Evolutionary conservation across 2,113 vertebrate species (phyloP).

Genomic region (Antidorcas marsupialis): DNA sequence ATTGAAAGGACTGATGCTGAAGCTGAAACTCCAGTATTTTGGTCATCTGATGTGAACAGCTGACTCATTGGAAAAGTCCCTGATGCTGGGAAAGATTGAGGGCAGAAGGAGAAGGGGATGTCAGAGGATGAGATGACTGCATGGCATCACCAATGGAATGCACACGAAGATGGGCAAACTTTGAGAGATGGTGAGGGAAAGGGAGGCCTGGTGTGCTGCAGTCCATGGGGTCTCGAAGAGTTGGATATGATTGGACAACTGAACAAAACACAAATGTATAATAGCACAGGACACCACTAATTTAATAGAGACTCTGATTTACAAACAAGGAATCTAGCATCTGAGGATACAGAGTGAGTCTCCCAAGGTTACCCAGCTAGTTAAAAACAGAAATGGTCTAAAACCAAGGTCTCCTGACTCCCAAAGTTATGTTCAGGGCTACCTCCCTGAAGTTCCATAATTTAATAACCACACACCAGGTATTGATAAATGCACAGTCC

Average conservation of each 20-base stretch:
- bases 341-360: background rate
- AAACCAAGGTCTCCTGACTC: background rate
- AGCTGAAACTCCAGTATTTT: background rate
- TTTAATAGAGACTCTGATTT: background rate
- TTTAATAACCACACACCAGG: background rate
- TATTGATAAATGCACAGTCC: background rate
- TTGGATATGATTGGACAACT: background rate
- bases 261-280: background rate
- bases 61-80: background rate
- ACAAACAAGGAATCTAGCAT: background rate
- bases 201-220: background rate
- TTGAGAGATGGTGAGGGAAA: background rate
- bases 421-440: background rate
- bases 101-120: background rate
- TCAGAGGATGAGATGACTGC: background rate
- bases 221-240: background rate
- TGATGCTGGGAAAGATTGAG: background rate
- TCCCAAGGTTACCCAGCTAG: background rate
- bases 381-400: background rate
- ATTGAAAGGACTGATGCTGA: background rate
- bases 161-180: background rate
- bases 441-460: background rate
- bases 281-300: background rate
- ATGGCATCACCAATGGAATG: background rate
- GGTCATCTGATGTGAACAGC: background rate